phyloP scores from a whole-genome alignment of 2,113 vertebrate genomes.

The Gambusia affinis region DNA sequence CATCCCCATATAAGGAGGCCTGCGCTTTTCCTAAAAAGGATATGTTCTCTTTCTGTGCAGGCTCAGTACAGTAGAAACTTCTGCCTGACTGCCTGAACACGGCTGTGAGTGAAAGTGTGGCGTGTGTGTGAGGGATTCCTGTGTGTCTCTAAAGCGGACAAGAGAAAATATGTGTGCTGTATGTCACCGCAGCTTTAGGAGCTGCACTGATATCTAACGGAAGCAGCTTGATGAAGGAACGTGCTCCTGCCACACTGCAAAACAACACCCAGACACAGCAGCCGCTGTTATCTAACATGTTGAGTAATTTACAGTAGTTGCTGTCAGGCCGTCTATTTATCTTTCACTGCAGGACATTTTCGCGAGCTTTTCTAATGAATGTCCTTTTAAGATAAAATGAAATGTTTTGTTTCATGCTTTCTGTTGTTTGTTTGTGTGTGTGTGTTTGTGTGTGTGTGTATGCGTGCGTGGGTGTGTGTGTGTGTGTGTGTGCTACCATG shows the following conservation, averaged over 20 bases:
- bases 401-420: constrained; percentile 3
- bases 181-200: constrained; percentile 64
- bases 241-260: constrained; percentile 37
- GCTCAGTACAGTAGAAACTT: constrained; percentile 72
- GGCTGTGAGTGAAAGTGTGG: constrained; percentile 48
- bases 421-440: background rate
- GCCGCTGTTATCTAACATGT: constrained; percentile 33
- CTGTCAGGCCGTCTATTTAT: constrained; percentile 25
- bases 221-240: constrained; percentile 61
- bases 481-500: no score
- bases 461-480: no score
- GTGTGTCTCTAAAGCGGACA: constrained; percentile 17
- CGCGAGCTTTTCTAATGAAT: constrained; percentile 1
- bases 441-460: no score
- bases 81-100: constrained; percentile 33
- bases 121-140: constrained; percentile 4
- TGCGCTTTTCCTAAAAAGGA: constrained; percentile 79
- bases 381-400: constrained; percentile 13
- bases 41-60: constrained; percentile 64
- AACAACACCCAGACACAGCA: constrained; percentile 36
- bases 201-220: constrained; percentile 60
- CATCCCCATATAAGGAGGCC: constrained; percentile 88
- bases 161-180: constrained; percentile 28
- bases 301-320: background rate
- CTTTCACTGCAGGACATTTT: constrained; percentile 11